Evolutionary conservation across 1,140 invertebrate species (phyloP).

Genomic region (Drosophila subpulchrella): DNA sequence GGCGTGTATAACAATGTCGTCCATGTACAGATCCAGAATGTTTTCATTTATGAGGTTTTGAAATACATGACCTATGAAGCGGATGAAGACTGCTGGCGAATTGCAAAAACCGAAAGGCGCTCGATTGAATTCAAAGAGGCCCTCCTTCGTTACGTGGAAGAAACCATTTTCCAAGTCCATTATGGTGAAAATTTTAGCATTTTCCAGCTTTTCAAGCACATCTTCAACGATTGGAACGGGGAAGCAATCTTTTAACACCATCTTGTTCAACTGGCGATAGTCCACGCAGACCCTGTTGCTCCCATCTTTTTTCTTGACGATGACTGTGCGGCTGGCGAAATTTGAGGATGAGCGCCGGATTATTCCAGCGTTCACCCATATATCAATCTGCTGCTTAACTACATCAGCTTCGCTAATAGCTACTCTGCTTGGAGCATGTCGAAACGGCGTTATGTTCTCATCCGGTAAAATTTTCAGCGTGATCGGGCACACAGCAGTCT

Average conservation of each 20-base stretch:
- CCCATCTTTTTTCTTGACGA: background rate
- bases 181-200: background rate
- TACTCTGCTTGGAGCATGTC: background rate
- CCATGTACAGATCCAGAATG: too few relatives aligned
- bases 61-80: background rate
- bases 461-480: background rate
- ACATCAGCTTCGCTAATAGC: background rate
- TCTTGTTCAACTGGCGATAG: background rate
- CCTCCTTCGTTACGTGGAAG: background rate
- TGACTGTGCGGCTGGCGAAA: background rate
- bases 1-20: too few relatives aligned
- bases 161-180: background rate
- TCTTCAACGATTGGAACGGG: too few relatives aligned
- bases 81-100: too few relatives aligned
- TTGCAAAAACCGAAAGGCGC: too few relatives aligned
- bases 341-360: background rate
- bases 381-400: background rate
- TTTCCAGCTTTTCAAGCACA: background rate
- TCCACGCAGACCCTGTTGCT: background rate
- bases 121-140: background rate
- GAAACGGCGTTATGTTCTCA: background rate
- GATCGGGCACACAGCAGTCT: too few relatives aligned
- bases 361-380: background rate
- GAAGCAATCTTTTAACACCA: too few relatives aligned
- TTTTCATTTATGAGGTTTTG: slow-evolving; percentile 1